Evolutionary conservation across 1,140 invertebrate species (phyloP).

Genomic region (Rhagoletis pomonella): DNA sequence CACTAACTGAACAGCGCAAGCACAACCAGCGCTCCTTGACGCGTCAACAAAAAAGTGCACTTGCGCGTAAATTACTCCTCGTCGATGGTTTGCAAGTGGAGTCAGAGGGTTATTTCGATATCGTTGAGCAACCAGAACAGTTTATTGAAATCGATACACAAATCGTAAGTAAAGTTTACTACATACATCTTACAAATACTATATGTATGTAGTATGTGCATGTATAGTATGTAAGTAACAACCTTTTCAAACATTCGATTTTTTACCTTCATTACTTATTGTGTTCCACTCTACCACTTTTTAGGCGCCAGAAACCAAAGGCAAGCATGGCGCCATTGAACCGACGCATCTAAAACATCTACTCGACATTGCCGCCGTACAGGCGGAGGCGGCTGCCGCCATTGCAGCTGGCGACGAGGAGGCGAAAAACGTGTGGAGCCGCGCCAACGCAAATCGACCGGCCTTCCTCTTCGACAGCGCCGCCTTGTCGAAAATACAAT

Average conservation of each 20-base stretch:
- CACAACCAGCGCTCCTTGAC: neutral
- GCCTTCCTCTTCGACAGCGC: constrained; percentile 55
- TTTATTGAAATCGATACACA: constrained; percentile 56
- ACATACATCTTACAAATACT: neutral
- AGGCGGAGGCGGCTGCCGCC: constrained; percentile 45
- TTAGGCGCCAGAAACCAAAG: constrained; percentile 57
- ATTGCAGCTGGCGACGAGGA: constrained; percentile 29
- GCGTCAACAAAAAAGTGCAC: constrained; percentile 15
- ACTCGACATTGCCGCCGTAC: constrained; percentile 25
- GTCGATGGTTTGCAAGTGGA: constrained; percentile 41
- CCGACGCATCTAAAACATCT: constrained; percentile 55
- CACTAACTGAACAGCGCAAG: neutral
- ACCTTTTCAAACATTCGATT: neutral
- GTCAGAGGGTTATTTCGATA: constrained; percentile 54
- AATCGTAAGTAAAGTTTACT: constrained; percentile 55
- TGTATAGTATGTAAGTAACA: neutral
- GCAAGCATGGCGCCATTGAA: constrained; percentile 50
- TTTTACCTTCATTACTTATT: neutral
- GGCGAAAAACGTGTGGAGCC: constrained; percentile 48
- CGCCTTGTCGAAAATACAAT: constrained; percentile 57
- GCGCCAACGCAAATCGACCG: constrained; percentile 52
- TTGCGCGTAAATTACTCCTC: neutral
- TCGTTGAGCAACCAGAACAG: constrained; percentile 53
- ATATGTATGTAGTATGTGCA: neutral
- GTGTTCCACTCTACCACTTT: neutral